phyloP scores from a whole-genome alignment of 2,888 invertebrate species.

The Drosophila parthenogenetica region DNA sequence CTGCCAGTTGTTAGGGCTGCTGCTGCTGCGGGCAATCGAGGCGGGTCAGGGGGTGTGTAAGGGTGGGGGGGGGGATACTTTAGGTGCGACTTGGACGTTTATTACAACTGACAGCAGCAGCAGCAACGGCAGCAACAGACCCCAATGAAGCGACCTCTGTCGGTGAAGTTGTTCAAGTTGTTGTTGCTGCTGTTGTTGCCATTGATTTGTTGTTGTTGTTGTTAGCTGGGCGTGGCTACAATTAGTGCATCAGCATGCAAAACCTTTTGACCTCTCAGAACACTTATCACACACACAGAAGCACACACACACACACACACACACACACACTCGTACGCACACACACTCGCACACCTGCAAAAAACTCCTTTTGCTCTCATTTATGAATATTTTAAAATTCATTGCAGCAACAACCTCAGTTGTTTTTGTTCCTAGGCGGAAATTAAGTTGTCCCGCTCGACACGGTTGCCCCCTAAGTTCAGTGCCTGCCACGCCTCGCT shows the following conservation, averaged over 20 bases:
- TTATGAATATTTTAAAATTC: slow-evolving; percentile 80
- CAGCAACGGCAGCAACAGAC: neutral
- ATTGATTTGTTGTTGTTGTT: slow-evolving; percentile 64
- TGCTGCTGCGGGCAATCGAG: neutral
- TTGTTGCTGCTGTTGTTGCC: slow-evolving; percentile 34
- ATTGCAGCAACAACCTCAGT: slow-evolving; percentile 50
- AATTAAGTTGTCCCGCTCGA: slow-evolving; percentile 77
- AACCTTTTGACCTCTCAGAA: slow-evolving; percentile 52
- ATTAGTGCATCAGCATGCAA: slow-evolving; percentile 69
- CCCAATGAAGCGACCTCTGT: slow-evolving; percentile 32
- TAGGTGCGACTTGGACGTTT: slow-evolving; percentile 67
- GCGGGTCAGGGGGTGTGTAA: neutral
- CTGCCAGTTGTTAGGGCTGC: slow-evolving; percentile 61
- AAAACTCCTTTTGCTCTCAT: slow-evolving; percentile 45
- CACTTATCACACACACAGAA: slow-evolving; percentile 42
- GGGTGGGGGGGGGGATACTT: neutral
- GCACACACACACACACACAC: slow-evolving; percentile 26
- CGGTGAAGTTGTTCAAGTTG: slow-evolving; percentile 14
- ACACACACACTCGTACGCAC: slow-evolving; percentile 10
- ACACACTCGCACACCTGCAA: slow-evolving; percentile 32
- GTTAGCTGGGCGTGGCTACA: slow-evolving; percentile 59
- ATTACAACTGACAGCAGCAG: slow-evolving; percentile 68
- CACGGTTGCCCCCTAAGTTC: neutral
- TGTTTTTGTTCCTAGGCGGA: slow-evolving; percentile 60
- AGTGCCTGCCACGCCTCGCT: neutral